Evolutionary conservation across 2,797 vertebrate species (phyloP), one percentile per base, ranked within the genome.

Genomic region (Myotis vivesi): DNA sequence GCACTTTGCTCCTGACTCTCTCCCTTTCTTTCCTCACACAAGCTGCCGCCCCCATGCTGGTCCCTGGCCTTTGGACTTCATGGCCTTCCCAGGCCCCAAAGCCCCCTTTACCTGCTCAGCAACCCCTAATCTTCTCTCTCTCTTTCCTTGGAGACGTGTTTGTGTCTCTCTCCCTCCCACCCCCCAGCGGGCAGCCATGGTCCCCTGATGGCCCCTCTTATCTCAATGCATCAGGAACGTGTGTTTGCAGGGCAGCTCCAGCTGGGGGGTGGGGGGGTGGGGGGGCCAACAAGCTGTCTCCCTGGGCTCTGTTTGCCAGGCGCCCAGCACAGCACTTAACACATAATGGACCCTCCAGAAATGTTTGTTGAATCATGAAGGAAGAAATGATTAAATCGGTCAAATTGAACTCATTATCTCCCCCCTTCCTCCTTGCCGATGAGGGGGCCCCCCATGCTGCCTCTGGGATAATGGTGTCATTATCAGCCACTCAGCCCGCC

Each of bases 381-480:
- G 93, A 93, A 97, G 91, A 96, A 96, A 86, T 95, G 68, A 95
- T 93, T 90, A 95, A 94, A 96, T 95, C 87, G 75, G 92, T 86
- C 93, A 90, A 94, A 96, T 41, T 82, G 89, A 94, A 82, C 94
- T 94, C 94, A 93, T 95, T 95, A 89, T 91, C 62, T 72, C 11
- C 72, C 46, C 64, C 28, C 36, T 62, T 30, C 82, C 71, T 81
- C 85, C 82, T 23, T 1, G 79, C 71, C 88, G 46, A 25, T 7
- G 1, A 81, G 66, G 57, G 90, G 80, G 83, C 84, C 94, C 25
- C 2, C 22, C 46, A 15, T n/a, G 89, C 86, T 22, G 91, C 62
- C 4, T 46, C 59, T 49, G 46, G 49, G 30, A 80, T 73, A 84
- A 95, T 87, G 87, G 94, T 76, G 86, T 92, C 94, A 85, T 94